Evolutionary conservation across 2,113 vertebrate species (phyloP).

Genomic region (Phrynosoma platyrhinos): DNA sequence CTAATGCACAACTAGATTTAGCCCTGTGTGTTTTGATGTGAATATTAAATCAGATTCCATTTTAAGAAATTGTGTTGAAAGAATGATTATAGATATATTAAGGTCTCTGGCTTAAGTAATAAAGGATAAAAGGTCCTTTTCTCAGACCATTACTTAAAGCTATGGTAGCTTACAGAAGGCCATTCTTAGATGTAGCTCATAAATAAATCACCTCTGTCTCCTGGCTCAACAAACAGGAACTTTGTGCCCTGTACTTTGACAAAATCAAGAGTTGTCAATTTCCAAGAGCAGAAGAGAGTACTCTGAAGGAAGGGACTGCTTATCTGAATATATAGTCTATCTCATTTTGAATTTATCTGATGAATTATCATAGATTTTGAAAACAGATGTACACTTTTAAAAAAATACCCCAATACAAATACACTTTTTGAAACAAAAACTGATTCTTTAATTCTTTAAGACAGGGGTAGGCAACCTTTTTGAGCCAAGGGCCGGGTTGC

Average conservation of each 20-base stretch:
- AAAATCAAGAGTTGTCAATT: not conserved
- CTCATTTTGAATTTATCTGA: too few relatives aligned
- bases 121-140: too few relatives aligned
- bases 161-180: not conserved
- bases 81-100: not conserved
- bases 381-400: too few relatives aligned
- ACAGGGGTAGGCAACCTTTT: too few relatives aligned
- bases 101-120: not conserved
- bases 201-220: not conserved
- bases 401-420: too few relatives aligned
- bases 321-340: not conserved
- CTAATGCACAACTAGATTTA: too few relatives aligned
- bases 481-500: too few relatives aligned
- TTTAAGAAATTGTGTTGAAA: not conserved
- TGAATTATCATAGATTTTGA: too few relatives aligned
- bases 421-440: not conserved
- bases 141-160: not conserved
- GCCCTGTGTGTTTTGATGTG: not conserved
- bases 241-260: not conserved
- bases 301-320: not conserved
- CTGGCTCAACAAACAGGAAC: not conserved
- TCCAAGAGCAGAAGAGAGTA: too few relatives aligned
- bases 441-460: too few relatives aligned
- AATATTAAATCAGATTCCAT: not conserved
- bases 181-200: not conserved